phyloP scores from a whole-genome alignment of 2,888 invertebrate species.

The Mimachlamys varia region DNA sequence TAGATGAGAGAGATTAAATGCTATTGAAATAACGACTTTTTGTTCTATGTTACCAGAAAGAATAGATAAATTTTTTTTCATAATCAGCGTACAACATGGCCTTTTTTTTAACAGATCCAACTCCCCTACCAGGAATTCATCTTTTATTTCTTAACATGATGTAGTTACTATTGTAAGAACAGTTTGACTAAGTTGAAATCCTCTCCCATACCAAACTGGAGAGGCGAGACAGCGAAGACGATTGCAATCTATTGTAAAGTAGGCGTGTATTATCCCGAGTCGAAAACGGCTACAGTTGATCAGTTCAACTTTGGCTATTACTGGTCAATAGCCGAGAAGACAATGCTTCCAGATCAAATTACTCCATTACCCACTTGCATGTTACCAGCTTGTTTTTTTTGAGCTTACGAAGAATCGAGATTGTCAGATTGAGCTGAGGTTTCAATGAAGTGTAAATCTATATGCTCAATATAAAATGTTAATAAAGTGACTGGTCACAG shows the following conservation, averaged over 20 bases:
- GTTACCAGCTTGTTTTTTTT: not conserved
- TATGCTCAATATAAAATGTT: slow-evolving; percentile 30
- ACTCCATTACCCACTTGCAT: slow-evolving; percentile 42
- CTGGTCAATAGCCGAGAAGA: slow-evolving; percentile 41
- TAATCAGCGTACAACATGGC: not conserved
- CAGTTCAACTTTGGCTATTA: slow-evolving; percentile 42
- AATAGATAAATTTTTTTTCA: not conserved
- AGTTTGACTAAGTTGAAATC: not conserved
- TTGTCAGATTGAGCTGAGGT: slow-evolving; percentile 21
- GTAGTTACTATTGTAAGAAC: not conserved
- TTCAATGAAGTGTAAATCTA: slow-evolving; percentile 24
- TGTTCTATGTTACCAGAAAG: not conserved
- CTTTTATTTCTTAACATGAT: not conserved
- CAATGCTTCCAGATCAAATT: slow-evolving; percentile 45
- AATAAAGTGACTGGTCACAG: slow-evolving; percentile 15
- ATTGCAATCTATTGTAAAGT: slow-evolving; percentile 44
- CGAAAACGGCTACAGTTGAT: slow-evolving; percentile 51
- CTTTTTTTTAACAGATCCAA: not conserved
- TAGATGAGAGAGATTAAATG: not conserved
- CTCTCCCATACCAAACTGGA: slow-evolving; percentile 41
- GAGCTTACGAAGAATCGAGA: not conserved
- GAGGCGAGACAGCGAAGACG: slow-evolving; percentile 39
- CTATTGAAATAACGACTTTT: not conserved
- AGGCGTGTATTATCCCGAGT: slow-evolving; percentile 45
- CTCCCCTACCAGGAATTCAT: not conserved